These are phyloP conservation scores for Phthorimaea operculella DNA, from an alignment of 1,140 invertebrate genomes.

Conservation along the genomic window DNA sequence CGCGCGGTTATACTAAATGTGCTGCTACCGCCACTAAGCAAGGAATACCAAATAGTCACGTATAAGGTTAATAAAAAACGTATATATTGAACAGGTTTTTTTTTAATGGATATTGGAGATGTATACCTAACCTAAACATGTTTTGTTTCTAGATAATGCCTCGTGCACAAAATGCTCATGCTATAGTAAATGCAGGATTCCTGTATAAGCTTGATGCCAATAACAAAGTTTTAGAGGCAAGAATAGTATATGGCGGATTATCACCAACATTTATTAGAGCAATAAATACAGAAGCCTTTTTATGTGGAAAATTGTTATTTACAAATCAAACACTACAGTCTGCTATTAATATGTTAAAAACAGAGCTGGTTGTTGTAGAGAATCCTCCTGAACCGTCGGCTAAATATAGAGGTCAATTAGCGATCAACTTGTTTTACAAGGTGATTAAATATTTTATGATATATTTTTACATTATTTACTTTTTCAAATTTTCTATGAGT, in stretches of 20 bases:
- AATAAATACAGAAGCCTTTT: slow-evolving; percentile 71
- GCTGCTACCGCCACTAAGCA: not conserved
- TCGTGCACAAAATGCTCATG: slow-evolving; percentile 27
- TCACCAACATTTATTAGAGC: slow-evolving; percentile 74
- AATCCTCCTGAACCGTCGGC: slow-evolving; percentile 69
- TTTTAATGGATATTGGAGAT: no score
- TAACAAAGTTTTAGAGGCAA: slow-evolving; percentile 31
- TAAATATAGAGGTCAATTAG: slow-evolving; percentile 70
- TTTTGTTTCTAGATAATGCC: slow-evolving; percentile 25
- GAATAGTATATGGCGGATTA: slow-evolving; percentile 71
- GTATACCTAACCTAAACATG: no score
- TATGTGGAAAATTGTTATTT: slow-evolving; percentile 65
- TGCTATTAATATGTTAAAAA: slow-evolving; percentile 66
- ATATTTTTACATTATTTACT: no score
- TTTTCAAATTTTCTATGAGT: no score
- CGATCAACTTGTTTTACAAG: slow-evolving; percentile 75
- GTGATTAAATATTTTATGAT: slow-evolving; percentile 34
- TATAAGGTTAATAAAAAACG: not conserved
- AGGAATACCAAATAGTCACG: not conserved
- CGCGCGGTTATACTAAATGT: not conserved
- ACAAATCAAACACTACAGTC: slow-evolving; percentile 52
- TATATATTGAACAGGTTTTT: no score
- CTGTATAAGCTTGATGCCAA: slow-evolving; percentile 33
- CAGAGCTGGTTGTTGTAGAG: slow-evolving; percentile 71
- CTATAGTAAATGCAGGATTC: slow-evolving; percentile 25